Percentiles rank a stretch among this genome's conserved stretches.
Conservation (phyloP, 1,140 invertebrate species). For the Hylyphantes graminicola region DNA sequence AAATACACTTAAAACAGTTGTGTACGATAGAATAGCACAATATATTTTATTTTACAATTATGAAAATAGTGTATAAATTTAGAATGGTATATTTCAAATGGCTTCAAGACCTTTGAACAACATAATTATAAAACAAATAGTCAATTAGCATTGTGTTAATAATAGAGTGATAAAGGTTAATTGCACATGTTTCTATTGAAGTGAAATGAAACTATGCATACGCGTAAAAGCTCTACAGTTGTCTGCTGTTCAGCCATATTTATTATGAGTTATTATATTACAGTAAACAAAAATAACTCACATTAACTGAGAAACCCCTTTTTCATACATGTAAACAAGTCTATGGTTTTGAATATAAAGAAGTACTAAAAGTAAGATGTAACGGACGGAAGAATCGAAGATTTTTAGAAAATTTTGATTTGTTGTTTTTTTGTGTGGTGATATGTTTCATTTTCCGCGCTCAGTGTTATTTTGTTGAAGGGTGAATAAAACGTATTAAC, state of each 20-base stretch:
- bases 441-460: slow-evolving; percentile 55
- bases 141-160: slow-evolving; percentile 17
- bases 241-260: slow-evolving; percentile 60
- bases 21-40: too few relatives aligned
- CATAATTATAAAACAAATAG: neutral
- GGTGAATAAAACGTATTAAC: slow-evolving; percentile 2
- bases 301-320: neutral
- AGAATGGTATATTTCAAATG: too few relatives aligned
- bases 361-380: neutral
- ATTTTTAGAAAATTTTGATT: slow-evolving; percentile 33
- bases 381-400: neutral
- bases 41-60: too few relatives aligned
- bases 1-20: too few relatives aligned
- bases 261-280: slow-evolving; percentile 58
- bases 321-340: neutral
- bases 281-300: slow-evolving; percentile 54
- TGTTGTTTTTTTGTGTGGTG: slow-evolving; percentile 48
- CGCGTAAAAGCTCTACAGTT: slow-evolving; percentile 60
- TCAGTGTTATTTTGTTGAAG: slow-evolving; percentile 22
- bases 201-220: slow-evolving; percentile 57
- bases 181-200: slow-evolving; percentile 24
- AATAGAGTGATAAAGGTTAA: slow-evolving; percentile 14
- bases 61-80: too few relatives aligned
- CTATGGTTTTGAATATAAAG: neutral
- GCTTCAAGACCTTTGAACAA: too few relatives aligned